Conservation (phyloP, 1,140 invertebrate species). For the Linepithema humile region DNA sequence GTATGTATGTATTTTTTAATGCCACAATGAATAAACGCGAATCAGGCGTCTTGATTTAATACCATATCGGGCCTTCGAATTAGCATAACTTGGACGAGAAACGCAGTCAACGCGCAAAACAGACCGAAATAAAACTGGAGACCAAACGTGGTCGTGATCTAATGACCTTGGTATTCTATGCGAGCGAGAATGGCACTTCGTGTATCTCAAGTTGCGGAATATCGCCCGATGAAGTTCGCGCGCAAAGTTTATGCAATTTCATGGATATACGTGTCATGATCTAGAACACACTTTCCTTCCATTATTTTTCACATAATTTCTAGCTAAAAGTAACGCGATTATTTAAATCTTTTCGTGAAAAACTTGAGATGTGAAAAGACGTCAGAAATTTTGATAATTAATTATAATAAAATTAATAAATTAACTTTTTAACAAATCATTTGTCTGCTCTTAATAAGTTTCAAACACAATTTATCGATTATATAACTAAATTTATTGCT, state of each 20-base stretch:
- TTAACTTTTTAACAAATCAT: neutral
- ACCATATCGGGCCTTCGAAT: slow-evolving; percentile 58
- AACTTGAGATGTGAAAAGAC: neutral
- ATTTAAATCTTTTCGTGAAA: neutral
- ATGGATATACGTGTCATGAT: neutral
- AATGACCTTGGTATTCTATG: slow-evolving; percentile 56
- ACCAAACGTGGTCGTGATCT: slow-evolving; percentile 41
- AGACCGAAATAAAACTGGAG: slow-evolving; percentile 17
- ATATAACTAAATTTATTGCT: neutral
- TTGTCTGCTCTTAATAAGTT: neutral
- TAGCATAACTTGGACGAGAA: slow-evolving; percentile 51
- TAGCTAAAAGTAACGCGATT: neutral
- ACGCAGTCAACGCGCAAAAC: slow-evolving; percentile 22
- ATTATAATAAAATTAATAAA: neutral
- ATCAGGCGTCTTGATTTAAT: slow-evolving; percentile 60
- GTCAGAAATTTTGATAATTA: neutral
- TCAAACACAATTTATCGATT: neutral
- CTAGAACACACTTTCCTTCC: neutral
- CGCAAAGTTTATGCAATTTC: neutral
- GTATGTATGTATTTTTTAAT: neutral
- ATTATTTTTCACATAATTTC: neutral
- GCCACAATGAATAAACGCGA: slow-evolving; percentile 38
- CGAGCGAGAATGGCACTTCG: slow-evolving; percentile 23
- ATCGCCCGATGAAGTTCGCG: neutral
- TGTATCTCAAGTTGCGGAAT: neutral